Base-by-base conservation (phyloP, 2,888 invertebrate species). In the Trichopoda pennipes region DNA sequence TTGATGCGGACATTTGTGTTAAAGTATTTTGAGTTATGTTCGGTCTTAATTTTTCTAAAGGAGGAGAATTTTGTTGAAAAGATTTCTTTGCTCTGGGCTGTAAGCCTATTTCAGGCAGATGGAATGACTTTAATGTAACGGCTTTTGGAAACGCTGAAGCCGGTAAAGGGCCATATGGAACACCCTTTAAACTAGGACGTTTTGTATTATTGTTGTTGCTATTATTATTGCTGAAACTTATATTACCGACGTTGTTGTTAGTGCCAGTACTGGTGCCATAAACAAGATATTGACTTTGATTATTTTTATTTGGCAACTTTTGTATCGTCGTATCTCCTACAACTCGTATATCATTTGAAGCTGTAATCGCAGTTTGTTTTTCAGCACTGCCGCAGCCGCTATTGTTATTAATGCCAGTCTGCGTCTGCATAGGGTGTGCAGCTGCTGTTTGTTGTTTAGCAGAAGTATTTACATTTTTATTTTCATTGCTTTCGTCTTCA, bases 261-360 rank as follows among this genome's bases (percentile, higher is more conserved):
- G 17, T 9, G 51, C 12, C 23, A 3, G 35, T 47, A 35, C 14
- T 63, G 8, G 28, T 60, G 23, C 9, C 58, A 16, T 58, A 51
- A 32, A 51, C n/a, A 58, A 12, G 2, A 12, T 51, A 56, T 51
- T 21, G 69, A 42, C 12, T 47, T 21, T 53, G 66, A 55, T 17
- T 35, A 21, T 51, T 80, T 70, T 82, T 85, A 12, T 56, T 61
- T 38, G 86, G 85, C 16, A 90, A 28, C 12, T 89, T 86, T 70
- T 90, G 89, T 47, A 90, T 90, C 28, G 88, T 90, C 1, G 90
- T 90, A 16, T 89, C 90, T 1, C 90, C 90, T 8, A 89, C 87
- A 35, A 87, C 85, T 6, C 88, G 87, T 16, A 89, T 86, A 21
- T 70, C 63, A 64, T 19, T 38, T 16, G 42, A 53, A 72, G 2